Evolutionary conservation across 2,797 vertebrate species (phyloP), one percentile per base, ranked within the genome.

Genomic region (Agapornis canus): DNA sequence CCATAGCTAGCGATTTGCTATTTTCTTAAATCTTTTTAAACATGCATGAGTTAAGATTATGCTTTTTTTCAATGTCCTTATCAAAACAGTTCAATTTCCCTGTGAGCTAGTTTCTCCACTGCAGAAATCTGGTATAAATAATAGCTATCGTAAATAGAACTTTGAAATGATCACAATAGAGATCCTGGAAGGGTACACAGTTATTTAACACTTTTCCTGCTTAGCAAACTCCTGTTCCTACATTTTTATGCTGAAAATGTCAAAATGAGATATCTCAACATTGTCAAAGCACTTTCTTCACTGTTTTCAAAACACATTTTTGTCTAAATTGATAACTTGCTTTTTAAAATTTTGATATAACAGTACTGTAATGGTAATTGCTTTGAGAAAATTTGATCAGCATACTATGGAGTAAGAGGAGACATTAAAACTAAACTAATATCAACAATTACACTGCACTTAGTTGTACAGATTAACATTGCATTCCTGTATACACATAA

Each of bases 291-390:
- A 35, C n/a, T 88, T 94, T 91, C 57, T 63, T 73, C 80, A 71
- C n/a, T 94, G 85, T 95, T 96, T 96, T 77, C 84, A 91, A 94
- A 94, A 92, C 69, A 91, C 48, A 39, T 78, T 89, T 94, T 91
- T 86, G 25, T 75, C 72, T 90, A 69, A 94, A 86, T 90, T 78
- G 72, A 86, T 86, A 91, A 21, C 16, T 9, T 52, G 5, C 60
- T 91, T 85, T 77, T 75, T 5, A 71, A 85, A 86, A 29, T 40
- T 32, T 82, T 77, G 21, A 14, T 87, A n/a, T 77, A 87, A 64
- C 72, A 42, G 32, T 80, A 64, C 32, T 87, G 14, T 73, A 60
- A 76, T 70, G 22, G 32, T 60, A 87, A 89, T 52, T 89, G n/a
- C 64, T 82, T 87, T 64, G 32, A 87, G 75, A 70, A 95, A 86